phyloP scores from a whole-genome alignment of 1,140 invertebrate genomes.

The Leptinotarsa texana region DNA sequence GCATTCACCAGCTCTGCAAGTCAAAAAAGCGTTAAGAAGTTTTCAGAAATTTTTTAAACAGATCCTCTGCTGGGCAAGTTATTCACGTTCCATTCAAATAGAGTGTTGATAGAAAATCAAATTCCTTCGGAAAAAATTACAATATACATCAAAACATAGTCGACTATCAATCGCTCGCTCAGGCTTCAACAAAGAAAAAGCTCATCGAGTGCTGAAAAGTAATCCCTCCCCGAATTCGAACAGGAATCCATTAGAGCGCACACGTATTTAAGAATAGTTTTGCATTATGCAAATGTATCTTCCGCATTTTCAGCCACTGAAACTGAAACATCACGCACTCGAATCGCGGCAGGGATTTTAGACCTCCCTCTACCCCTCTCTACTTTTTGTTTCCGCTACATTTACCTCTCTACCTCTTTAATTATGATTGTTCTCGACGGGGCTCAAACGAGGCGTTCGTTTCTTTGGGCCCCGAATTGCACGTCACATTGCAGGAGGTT shows the following conservation, averaged over 20 bases:
- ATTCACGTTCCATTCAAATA: too few relatives aligned
- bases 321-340: conserved; percentile 37
- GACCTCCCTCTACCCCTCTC: conserved; percentile 17
- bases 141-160: background rate
- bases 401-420: conserved; percentile 41
- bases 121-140: background rate
- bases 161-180: background rate
- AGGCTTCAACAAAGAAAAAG: background rate
- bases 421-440: conserved; percentile 43
- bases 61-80: too few relatives aligned
- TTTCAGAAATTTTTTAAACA: too few relatives aligned
- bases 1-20: too few relatives aligned
- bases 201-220: background rate
- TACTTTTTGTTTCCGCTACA: conserved; percentile 37
- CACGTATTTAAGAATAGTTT: conserved; percentile 36
- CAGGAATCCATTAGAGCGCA: conserved; percentile 11
- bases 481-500: conserved; percentile 1
- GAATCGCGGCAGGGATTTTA: conserved; percentile 31
- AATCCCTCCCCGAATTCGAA: background rate
- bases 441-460: conserved; percentile 39
- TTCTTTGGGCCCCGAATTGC: conserved; percentile 21
- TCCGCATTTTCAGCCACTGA: conserved; percentile 34
- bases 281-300: conserved; percentile 44
- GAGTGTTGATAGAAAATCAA: too few relatives aligned
- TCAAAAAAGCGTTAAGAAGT: too few relatives aligned